A percentile compares a stretch with the other conserved stretches of the same genome.
phyloP scores from a whole-genome alignment of 2,888 invertebrate species.

The Lottia gigantea region DNA sequence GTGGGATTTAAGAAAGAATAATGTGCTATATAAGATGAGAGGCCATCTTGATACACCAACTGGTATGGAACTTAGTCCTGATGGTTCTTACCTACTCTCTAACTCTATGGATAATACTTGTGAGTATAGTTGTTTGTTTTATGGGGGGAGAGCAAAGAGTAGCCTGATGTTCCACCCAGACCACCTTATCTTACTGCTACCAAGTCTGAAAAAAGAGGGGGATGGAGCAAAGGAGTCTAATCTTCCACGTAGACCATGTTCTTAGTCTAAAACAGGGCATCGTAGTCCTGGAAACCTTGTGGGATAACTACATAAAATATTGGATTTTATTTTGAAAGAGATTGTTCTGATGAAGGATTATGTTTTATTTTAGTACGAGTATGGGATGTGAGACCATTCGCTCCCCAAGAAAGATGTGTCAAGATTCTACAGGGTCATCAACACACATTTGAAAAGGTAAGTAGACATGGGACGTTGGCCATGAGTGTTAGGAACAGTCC shows the following conservation, averaged over 20 bases:
- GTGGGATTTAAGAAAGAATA: slow-evolving; percentile 94
- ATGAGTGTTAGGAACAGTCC: too few species aligned
- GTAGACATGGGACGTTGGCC: slow-evolving; percentile 2
- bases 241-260: too few species aligned
- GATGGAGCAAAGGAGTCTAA: too few species aligned
- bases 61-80: slow-evolving; percentile 81
- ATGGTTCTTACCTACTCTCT: slow-evolving; percentile 83
- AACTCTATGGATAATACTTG: slow-evolving; percentile 96
- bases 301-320: too few species aligned
- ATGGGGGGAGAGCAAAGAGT: background rate
- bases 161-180: too few species aligned
- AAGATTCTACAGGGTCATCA: slow-evolving; percentile 92
- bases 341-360: too few species aligned
- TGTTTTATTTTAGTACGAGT: slow-evolving; percentile 78
- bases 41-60: slow-evolving; percentile 98
- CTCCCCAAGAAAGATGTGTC: slow-evolving; percentile 90
- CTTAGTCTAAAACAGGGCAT: too few species aligned
- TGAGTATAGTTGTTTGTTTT: slow-evolving; percentile 39
- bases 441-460: slow-evolving; percentile 93
- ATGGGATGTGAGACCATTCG: slow-evolving; percentile 97
- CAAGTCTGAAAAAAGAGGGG: too few species aligned
- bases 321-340: too few species aligned
- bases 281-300: too few species aligned
- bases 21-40: slow-evolving; percentile 81
- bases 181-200: too few species aligned